Evolutionary conservation across 2,113 vertebrate genomes (phyloP).

Genomic region (Colinus virginianus): DNA sequence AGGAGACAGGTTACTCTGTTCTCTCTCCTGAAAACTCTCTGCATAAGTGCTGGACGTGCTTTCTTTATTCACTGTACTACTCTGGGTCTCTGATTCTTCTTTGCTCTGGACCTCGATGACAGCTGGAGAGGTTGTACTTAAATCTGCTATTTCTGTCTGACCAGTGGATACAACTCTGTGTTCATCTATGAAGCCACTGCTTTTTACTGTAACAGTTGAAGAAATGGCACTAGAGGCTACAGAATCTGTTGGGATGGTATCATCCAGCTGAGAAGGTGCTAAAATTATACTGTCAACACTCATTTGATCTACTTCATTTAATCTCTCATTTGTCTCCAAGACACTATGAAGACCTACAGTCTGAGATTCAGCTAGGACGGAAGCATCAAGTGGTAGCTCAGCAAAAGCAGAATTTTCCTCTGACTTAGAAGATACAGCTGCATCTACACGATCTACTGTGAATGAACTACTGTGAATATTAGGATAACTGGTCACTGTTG

Average conservation of each 20-base stretch:
- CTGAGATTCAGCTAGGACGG: slow-evolving; percentile 8
- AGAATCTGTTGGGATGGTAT: background rate
- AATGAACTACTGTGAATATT: background rate
- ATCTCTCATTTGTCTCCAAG: background rate
- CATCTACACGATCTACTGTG: background rate
- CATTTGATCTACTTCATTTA: background rate
- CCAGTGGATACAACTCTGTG: background rate
- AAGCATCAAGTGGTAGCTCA: background rate
- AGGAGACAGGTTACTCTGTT: background rate
- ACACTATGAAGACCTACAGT: background rate
- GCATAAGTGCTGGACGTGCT: background rate
- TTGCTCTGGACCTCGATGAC: background rate
- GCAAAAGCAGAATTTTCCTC: background rate
- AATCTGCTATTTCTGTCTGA: background rate
- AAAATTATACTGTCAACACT: background rate
- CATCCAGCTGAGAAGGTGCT: background rate
- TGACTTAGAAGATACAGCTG: background rate
- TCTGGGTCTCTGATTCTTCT: background rate
- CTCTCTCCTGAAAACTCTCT: background rate
- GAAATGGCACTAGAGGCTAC: background rate
- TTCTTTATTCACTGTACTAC: background rate
- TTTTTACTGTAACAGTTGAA: background rate
- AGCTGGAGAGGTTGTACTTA: background rate
- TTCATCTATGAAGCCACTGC: background rate
- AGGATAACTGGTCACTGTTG: background rate